Base-by-base conservation (phyloP, 2,888 invertebrate genomes). In the Selenia dentaria region DNA sequence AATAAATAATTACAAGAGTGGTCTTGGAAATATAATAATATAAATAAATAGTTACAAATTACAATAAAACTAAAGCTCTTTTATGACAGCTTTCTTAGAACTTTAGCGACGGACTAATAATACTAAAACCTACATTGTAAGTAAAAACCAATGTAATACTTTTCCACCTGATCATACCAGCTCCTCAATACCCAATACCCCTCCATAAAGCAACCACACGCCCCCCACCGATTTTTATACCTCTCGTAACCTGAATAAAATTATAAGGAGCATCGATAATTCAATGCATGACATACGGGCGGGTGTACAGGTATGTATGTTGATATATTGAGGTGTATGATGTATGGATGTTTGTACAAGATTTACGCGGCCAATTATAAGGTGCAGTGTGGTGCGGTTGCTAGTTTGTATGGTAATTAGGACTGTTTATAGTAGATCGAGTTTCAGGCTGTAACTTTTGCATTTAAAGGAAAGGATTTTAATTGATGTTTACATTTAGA, bases 171-270 rank as follows among this genome's bases (percentile, higher is more conserved):
- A 73, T 60, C 56, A 57, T 57, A 62, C 59, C 64, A 57, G 38
- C 39, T 22, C 22, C 8, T 22, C 44, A 47, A 27, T 54, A 44
- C 13, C 34, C 36, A 12, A 3, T 6, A 62, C 54, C 59, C 59
- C 43, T 43, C 72, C 70, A 82, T 85, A 83, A 85, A 84, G 65
- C 72, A 82, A 71, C 49, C 49, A 57, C 59, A 59, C 27, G 59
- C 83, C 88, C 89, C 89, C 89, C 66, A 86, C 82, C 71, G 89
- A 72, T 82, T 88, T 87, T 88, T 87, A 87, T 88, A 83, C 79
- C 46, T 49, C 26, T 82, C 75, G 72, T 77, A 74, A 70, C 73
- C 79, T 72, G 85, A 80, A 87, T 88, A 87, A 87, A 80, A 85
- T 87, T 85, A 85, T 83, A 82, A 72, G 70, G 10, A 48, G 33